Evolutionary conservation across 2,888 invertebrate species (phyloP), one percentile per base, ranked within the genome.

Genomic region (Drosophila falleni): DNA sequence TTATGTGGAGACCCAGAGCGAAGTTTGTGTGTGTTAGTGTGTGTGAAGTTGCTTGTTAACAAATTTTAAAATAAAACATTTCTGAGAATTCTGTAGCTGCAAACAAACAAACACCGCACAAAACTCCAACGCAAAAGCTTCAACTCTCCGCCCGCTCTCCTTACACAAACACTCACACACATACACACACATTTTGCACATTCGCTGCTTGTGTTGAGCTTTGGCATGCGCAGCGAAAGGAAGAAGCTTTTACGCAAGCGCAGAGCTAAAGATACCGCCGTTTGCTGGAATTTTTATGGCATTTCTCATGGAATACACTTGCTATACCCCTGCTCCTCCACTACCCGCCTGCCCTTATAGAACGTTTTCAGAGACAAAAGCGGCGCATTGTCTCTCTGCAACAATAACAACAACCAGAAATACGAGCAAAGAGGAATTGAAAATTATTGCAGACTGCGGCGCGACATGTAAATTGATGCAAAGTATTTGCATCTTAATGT

Each of bases 51-150:
- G 83, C 76, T 78, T 84, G 86, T 84, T 84, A 88, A 88, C 89
- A 85, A 88, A 85, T 84, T 83, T 88, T 62, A 58, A 88, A 84
- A 81, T 81, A 84, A 88, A 80, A 77, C 81, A 74, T 83, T 88
- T 85, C 85, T 78, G 78, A 47, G 85, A 85, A 85, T 84, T 88
- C 73, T 68, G 58, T 60, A 71, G 41, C 68, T 51, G 47, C 37
- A 46, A 53, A 69, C 66, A 61, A 73, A 61, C 68, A 74, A 63
- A 65, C 54, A 58, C 74, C n/a, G 19, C 19, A 23, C 15, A 42
- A 33, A 54, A 54, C 42, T n/a, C 44, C 33, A 56, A 44, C 50
- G 58, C 62, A 42, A 46, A 58, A 65, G 67, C 53, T 66, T 53
- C 37, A 10, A 8, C 16, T 23, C 29, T 61, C 77, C 74, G 58